Evolutionary conservation across 2,113 vertebrate genomes (phyloP), one percentile per base, ranked within the genome.

Genomic region (Myrmecophaga tridactyla): DNA sequence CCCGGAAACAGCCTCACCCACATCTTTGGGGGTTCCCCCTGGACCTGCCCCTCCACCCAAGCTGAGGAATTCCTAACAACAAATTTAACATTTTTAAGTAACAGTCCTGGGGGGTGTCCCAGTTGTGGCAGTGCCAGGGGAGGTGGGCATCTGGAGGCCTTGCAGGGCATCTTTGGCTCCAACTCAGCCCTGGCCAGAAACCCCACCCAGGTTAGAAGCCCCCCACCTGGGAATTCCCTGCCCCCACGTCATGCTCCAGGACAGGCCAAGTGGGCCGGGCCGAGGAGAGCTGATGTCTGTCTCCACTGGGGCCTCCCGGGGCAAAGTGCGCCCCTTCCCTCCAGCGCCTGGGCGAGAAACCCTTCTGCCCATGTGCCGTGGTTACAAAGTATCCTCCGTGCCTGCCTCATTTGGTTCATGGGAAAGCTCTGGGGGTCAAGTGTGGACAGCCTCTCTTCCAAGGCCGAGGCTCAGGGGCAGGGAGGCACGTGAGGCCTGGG

Each of bases 341-440:
- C 56, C 15, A 27, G 10, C 41, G 31, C 13, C 20, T 17, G 6
- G 3, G 36, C 1, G 1, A 10, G 36, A n/a, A n/a, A n/a, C n/a
- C n/a, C n/a, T 8, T 46, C 78, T 60, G 23, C 56, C 56, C 34
- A 56, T 41, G n/a, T 20, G 6, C 56, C 4, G 20, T 12, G 36
- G 12, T 72, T 41, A 41, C 10, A n/a, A 41, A 72, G 36, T 6
- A 4, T 4, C 12, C 21, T 3, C 20, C 23, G 8, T 4, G 14
- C 69, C 21, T 21, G 13, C 20, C 36, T 39, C 20, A 4, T 39
- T 18, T 39, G 69, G 36, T 70, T 20, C 21, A 7, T 23, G 56
- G 20, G 56, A 58, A 53, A 21, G 7, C 69, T 72, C 36, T 41
- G n/a, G 8, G 10, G 41, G 69, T 31, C 21, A 41, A 18, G 69